Conservation (phyloP, 2,888 invertebrate species). For the Caenorhabditis becei region DNA sequence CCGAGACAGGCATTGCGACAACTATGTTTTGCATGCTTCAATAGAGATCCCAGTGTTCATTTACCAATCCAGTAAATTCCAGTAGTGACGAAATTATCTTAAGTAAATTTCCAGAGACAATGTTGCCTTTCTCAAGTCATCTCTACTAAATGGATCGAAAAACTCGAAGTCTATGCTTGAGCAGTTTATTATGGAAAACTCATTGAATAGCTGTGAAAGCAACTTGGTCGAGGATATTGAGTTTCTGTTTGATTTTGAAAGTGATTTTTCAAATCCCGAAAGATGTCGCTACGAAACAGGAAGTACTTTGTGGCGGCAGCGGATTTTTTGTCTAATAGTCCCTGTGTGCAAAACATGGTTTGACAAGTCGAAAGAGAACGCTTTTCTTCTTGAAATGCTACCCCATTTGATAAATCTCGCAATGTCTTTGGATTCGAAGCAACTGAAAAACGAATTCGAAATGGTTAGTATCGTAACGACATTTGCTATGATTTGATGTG, state of each 20-base stretch:
- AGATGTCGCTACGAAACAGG: conserved; percentile 38
- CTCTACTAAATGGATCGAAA: too few relatives aligned
- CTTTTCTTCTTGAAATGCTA: conserved; percentile 27
- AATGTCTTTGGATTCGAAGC: conserved; percentile 8
- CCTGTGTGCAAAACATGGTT: conserved; percentile 36
- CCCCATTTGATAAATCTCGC: conserved; percentile 51
- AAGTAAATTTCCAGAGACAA: conserved; percentile 2
- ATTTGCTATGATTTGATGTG: too few relatives aligned
- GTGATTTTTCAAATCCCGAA: conserved; percentile 26
- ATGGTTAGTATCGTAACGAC: too few relatives aligned
- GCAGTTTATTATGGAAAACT: too few relatives aligned
- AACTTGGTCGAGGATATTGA: neutral
- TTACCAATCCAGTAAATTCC: too few relatives aligned
- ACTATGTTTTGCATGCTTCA: too few relatives aligned
- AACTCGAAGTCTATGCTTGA: too few relatives aligned
- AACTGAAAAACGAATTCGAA: conserved; percentile 40
- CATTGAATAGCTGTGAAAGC: neutral
- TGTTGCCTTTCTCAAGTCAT: too few relatives aligned
- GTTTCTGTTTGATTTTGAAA: conserved; percentile 49
- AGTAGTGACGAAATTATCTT: too few relatives aligned
- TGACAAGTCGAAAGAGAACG: conserved; percentile 10
- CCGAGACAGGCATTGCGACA: too few relatives aligned
- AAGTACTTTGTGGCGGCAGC: conserved; percentile 54
- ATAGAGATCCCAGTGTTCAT: too few relatives aligned
- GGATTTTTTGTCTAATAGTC: conserved; percentile 44